Base-by-base conservation (phyloP, 2,797 vertebrate genomes). In the Rhabdomys pumilio region DNA sequence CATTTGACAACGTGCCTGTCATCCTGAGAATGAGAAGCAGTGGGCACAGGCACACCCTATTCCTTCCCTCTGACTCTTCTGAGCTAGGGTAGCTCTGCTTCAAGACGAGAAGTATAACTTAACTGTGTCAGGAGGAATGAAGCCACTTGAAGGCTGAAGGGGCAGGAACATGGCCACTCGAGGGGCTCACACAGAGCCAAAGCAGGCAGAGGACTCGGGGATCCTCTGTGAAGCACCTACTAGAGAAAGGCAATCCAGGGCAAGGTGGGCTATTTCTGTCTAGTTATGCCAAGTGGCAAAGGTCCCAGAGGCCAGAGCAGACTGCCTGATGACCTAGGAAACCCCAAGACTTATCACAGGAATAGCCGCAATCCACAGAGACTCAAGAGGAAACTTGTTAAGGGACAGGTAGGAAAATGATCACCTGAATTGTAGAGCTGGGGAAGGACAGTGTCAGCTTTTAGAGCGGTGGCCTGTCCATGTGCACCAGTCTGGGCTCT, bases 381-480 rank as follows among this genome's bases (percentile, higher is more conserved):
- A 82, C 90, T 69, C 55, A 2, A 67, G 17, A 91, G 61, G 72
- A 59, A 69, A 59, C 76, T 24, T 2, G 29, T 53, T 92, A 80
- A 3, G 53, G 61, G 22, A 44, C 29, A 38, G 31, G 44, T 0
- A 90, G 67, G 80, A 89, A 86, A 89, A 34, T 12, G 65, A 55
- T 55, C 69, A 63, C 69, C 63, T 22, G 89, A 41, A 73, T 57
- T 61, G 72, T 7, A 55, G 59, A 75, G 31, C 73, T 14, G 26
- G 59, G 26, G 79, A 15, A 69, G 3, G 61, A 50, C 50, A 89
- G 73, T 44, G 61, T 80, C 75, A 31, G 50, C 22, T 77, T 47
- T 15, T 5, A 57, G 38, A 95, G 96, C 85, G 22, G 44, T 0
- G 65, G 90, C 94, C 89, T 94, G 94, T 69, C 82, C 86, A 80